These are phyloP conservation scores for Neogale vison DNA, from an alignment of 2,113 vertebrate species.

Conservation along the genomic window DNA sequence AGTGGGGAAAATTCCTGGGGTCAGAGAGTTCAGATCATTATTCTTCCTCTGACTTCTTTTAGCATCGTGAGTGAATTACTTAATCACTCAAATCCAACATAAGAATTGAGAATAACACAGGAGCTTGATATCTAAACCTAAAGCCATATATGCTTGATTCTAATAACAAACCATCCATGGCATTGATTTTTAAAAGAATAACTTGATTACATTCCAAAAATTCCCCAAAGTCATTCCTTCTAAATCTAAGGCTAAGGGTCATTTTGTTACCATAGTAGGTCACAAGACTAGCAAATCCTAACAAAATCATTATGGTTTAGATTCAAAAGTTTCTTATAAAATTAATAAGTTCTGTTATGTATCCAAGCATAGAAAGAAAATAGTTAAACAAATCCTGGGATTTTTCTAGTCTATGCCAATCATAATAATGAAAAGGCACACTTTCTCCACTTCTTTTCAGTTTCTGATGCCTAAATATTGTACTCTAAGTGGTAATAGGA, in stretches of 20 bases:
- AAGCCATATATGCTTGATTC: background rate
- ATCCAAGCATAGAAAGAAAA: background rate
- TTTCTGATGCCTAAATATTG: background rate
- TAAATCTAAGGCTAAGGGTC: background rate
- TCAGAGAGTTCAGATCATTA: background rate
- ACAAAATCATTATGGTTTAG: background rate
- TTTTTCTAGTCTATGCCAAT: background rate
- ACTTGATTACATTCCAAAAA: slow-evolving; percentile 11
- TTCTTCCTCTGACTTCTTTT: slow-evolving; percentile 18
- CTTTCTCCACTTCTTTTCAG: background rate
- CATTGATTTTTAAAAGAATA: slow-evolving; percentile 16
- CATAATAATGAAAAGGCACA: background rate
- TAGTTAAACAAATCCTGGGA: background rate
- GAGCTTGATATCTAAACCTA: background rate
- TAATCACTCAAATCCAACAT: background rate
- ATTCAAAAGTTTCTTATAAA: background rate
- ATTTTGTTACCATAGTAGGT: background rate
- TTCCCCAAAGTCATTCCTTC: background rate
- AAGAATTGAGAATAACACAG: background rate
- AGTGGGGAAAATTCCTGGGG: background rate
- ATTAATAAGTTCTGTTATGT: background rate
- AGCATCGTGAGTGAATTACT: background rate
- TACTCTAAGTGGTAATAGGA: background rate
- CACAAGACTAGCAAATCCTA: background rate
- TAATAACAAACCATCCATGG: slow-evolving; percentile 28